Percentiles rank a stretch among this genome's conserved stretches.
Conservation (phyloP, 2,888 invertebrate genomes). For the Philereme vetulata region DNA sequence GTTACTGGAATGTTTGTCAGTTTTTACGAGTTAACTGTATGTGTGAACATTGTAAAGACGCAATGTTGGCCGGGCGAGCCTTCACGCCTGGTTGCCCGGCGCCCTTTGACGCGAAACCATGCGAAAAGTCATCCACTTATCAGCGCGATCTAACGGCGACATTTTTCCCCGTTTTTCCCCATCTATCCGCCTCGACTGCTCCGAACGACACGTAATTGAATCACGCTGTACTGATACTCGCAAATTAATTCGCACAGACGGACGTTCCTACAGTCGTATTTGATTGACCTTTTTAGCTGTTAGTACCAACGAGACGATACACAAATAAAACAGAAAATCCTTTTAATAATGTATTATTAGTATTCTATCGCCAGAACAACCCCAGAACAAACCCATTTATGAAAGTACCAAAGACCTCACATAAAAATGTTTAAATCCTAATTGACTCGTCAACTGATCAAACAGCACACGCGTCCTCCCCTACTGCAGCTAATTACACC, state of each 20-base stretch:
- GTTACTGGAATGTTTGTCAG: slow-evolving; percentile 11
- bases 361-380: not conserved
- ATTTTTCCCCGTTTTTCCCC: slow-evolving; percentile 82
- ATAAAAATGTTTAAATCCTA: not conserved
- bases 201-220: slow-evolving; percentile 78
- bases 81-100: slow-evolving; percentile 61
- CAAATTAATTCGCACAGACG: slow-evolving; percentile 75
- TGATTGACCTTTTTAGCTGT: slow-evolving; percentile 11
- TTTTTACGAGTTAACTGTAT: slow-evolving; percentile 4
- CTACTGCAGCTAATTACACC: slow-evolving; percentile 28
- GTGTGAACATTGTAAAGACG: slow-evolving; percentile 15
- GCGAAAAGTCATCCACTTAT: slow-evolving; percentile 82
- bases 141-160: slow-evolving; percentile 76
- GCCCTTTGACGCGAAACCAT: slow-evolving; percentile 80
- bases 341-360: not conserved
- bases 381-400: not conserved
- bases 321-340: not conserved
- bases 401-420: no score
- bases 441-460: slow-evolving; percentile 16
- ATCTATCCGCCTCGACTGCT: slow-evolving; percentile 69
- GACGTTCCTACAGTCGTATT: slow-evolving; percentile 12
- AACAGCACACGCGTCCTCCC: slow-evolving; percentile 10
- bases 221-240: slow-evolving; percentile 62
- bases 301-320: not conserved
- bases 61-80: slow-evolving; percentile 38